Percentiles rank a stretch among this genome's conserved stretches.
Conservation (phyloP, 2,113 vertebrate species). For the Eudyptes chrysolophus region DNA sequence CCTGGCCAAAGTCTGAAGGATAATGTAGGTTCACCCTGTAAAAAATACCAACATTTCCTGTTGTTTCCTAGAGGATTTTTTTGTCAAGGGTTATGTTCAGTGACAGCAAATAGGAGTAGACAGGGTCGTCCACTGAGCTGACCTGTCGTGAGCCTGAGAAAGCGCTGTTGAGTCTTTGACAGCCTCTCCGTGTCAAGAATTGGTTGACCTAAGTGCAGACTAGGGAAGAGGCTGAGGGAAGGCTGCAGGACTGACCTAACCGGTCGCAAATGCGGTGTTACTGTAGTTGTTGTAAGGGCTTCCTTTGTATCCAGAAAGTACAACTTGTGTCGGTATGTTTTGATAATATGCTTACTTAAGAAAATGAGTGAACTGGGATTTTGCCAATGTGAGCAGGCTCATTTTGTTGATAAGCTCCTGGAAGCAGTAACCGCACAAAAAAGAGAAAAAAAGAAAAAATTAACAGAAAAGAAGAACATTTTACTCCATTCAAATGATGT, state of each 20-base stretch:
- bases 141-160: neutral
- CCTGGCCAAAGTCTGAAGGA: neutral
- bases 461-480: neutral
- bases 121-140: neutral
- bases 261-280: neutral
- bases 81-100: neutral
- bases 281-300: neutral
- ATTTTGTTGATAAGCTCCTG: constrained; percentile 29
- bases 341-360: neutral
- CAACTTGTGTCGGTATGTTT: neutral
- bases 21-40: neutral
- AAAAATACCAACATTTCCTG: neutral
- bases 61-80: neutral
- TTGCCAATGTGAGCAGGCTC: constrained; percentile 23
- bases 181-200: neutral
- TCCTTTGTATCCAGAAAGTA: constrained; percentile 26
- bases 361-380: constrained; percentile 1
- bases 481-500: neutral
- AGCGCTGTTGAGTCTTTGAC: neutral
- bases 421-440: neutral
- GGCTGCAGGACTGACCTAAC: neutral
- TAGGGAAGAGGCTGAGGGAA: neutral
- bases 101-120: neutral
- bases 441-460: neutral
- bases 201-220: neutral